These are phyloP conservation scores for Todiramphus chloris DNA, from an alignment of 2,113 vertebrate species.

Conservation along the genomic window DNA sequence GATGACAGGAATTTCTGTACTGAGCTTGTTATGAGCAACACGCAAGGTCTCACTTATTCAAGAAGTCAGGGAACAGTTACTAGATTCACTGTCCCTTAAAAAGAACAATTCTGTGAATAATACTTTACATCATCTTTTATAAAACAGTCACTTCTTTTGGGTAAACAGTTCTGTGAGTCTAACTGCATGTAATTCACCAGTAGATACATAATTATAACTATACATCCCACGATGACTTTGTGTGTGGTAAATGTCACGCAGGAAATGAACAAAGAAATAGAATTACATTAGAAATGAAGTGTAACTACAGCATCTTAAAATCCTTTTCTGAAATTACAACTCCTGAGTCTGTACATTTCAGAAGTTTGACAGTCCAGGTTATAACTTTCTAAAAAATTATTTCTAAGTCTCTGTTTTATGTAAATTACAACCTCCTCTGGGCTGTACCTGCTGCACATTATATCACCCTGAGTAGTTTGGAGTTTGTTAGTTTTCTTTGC, in stretches of 20 bases:
- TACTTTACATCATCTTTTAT: neutral
- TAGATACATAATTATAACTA: constrained; percentile 13
- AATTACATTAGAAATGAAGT: constrained; percentile 26
- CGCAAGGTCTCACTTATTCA: neutral
- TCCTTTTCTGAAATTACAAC: constrained; percentile 1
- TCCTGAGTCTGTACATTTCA: neutral
- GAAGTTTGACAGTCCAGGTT: neutral
- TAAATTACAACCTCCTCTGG: neutral
- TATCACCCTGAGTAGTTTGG: neutral
- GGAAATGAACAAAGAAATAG: constrained; percentile 35
- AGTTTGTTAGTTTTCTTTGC: constrained; percentile 20
- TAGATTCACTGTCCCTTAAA: neutral
- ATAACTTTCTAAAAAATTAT: constrained; percentile 27
- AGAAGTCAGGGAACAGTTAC: neutral
- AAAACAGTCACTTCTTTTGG: neutral
- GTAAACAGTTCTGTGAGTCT: constrained; percentile 15
- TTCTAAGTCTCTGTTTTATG: constrained; percentile 28
- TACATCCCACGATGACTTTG: neutral
- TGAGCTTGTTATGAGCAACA: neutral
- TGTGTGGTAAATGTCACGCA: constrained; percentile 41
- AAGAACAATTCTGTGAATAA: neutral
- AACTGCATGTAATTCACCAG: neutral
- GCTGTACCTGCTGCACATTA: neutral
- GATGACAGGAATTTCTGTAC: neutral
- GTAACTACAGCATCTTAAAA: constrained; percentile 21